phyloP scores from a whole-genome alignment of 2,113 vertebrate genomes.

The Scomber scombrus region DNA sequence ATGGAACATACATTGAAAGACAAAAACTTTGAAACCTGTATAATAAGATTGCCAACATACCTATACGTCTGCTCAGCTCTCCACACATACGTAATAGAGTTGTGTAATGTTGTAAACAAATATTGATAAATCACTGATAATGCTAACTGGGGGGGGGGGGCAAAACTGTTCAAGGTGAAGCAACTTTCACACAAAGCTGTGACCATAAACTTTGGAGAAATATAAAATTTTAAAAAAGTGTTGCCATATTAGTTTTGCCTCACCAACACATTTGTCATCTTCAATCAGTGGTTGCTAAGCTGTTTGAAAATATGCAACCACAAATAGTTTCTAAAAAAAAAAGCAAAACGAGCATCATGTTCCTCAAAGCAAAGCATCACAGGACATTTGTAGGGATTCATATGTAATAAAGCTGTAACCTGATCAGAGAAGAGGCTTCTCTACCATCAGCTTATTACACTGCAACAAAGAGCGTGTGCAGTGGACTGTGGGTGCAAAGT shows the following conservation, averaged over 20 bases:
- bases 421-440: too few relatives aligned
- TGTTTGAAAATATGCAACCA: not conserved
- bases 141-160: not conserved
- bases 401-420: not conserved
- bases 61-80: not conserved
- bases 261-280: not conserved
- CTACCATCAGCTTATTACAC: too few relatives aligned
- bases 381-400: not conserved
- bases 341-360: not conserved
- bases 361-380: not conserved
- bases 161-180: not conserved
- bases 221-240: not conserved
- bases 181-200: constrained; percentile 6
- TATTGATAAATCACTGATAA: not conserved
- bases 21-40: not conserved
- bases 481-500: not conserved
- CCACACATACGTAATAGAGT: not conserved
- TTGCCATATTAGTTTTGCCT: not conserved
- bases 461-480: not conserved
- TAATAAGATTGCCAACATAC: not conserved
- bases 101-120: not conserved
- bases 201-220: not conserved
- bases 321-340: not conserved
- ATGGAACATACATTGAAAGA: not conserved
- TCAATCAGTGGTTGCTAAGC: constrained; percentile 14